These are phyloP conservation scores for Thermophis baileyi DNA, from an alignment of 2,113 vertebrate species.

Conservation along the genomic window DNA sequence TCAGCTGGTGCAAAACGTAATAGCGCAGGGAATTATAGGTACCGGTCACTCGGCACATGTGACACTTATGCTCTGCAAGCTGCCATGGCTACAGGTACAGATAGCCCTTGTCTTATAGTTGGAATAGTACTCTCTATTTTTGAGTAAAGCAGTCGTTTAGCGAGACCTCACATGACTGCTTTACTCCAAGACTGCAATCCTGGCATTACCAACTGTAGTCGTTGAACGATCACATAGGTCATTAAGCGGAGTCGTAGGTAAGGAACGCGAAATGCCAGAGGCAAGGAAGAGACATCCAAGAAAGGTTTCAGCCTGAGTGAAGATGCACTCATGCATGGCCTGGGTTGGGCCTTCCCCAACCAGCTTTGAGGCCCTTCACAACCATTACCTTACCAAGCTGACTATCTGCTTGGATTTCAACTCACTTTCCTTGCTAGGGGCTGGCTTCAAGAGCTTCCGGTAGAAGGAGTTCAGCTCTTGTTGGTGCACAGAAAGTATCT, in stretches of 20 bases:
- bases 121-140: not conserved
- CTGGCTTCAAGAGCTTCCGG: not conserved
- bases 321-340: not conserved
- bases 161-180: not conserved
- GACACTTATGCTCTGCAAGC: not conserved
- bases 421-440: not conserved
- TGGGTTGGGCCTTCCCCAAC: not conserved
- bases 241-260: not conserved
- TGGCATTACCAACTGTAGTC: not conserved
- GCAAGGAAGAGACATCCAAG: not conserved
- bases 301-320: not conserved
- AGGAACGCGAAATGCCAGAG: not conserved
- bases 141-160: not conserved
- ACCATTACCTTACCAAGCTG: not conserved
- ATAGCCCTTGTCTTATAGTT: not conserved
- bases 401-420: not conserved
- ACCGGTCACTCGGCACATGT: not conserved
- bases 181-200: not conserved
- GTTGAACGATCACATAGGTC: not conserved
- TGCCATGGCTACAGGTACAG: not conserved
- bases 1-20: not conserved
- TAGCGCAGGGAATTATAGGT: not conserved
- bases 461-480: not conserved
- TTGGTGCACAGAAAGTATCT: not conserved
- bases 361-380: not conserved